phyloP scores from a whole-genome alignment of 2,797 vertebrate species.

The Agapornis canus region DNA sequence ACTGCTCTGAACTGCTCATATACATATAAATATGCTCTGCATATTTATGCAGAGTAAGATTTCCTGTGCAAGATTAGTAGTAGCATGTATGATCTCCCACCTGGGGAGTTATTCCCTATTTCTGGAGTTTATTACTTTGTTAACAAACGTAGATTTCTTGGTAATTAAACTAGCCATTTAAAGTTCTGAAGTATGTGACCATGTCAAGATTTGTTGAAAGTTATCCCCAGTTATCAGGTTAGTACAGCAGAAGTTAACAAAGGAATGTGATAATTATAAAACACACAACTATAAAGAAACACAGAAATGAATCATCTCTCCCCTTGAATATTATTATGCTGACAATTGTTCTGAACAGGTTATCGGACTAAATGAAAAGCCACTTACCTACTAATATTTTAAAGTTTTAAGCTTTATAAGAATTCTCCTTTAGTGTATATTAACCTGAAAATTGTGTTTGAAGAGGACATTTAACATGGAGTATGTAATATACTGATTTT shows the following conservation, averaged over 20 bases:
- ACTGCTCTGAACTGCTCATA: too few relatives aligned
- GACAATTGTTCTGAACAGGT: neutral
- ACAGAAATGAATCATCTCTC: neutral
- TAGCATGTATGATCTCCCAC: neutral
- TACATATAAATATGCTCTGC: too few relatives aligned
- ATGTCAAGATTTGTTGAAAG: neutral
- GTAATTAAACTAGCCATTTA: neutral
- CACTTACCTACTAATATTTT: neutral
- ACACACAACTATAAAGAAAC: neutral
- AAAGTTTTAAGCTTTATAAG: neutral
- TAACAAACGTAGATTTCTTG: neutral
- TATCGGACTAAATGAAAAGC: neutral
- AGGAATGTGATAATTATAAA: neutral
- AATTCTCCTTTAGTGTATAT: neutral
- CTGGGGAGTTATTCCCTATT: neutral
- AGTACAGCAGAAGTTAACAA: neutral
- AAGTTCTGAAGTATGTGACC: neutral
- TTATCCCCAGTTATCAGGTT: neutral
- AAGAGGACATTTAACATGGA: neutral
- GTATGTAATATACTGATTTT: neutral
- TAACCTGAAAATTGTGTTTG: neutral
- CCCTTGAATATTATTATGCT: neutral
- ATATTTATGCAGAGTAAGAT: neutral
- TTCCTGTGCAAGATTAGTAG: neutral
- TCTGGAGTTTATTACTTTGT: neutral